Base-by-base conservation (phyloP, 1,140 invertebrate species). In the Drosophila micromelanica region DNA sequence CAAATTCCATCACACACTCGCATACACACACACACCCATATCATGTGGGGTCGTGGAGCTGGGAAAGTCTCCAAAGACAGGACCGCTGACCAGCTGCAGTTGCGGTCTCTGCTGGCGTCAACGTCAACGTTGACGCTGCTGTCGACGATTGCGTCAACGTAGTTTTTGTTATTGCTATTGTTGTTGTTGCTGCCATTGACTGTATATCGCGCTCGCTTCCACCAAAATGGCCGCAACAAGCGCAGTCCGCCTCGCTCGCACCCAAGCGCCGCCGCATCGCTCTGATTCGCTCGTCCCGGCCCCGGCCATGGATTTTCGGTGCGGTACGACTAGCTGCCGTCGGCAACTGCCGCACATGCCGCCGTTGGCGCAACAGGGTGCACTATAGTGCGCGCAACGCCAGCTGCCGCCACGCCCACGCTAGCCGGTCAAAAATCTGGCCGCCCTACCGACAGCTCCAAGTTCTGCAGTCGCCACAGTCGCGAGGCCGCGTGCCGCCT, bases 141-240 rank as follows among this genome's bases (percentile, higher is more conserved):
- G 27, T 17, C 30, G 57, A 46, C 43, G 46, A 11, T 17, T 11
- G 13, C 49, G 15, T 52, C 13, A n/a, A 17, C 38, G 38, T 20
- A 11, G 32, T 2, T 23, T 23, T 40, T 52, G 56, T 9, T 23
- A 20, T 40, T 52, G 56, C 9, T n/a, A 30, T 32, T 32, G n/a
- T 13, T 20, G 27, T 30, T 45, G 49, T 3, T 23, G 20, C 20
- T 23, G 20, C 20, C 63, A 13, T 54, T 61, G 32, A 35, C 52
- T 48, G 42, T 82, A 80, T 72, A 40, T 57, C 60, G 79, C 57
- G 7, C 77, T 80, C 81, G 80, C 80, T 86, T 60, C 80, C 80
- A 86, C 81, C 81, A 86, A 86, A 86, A 86, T 86, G 81, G 85
- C 85, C 80, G 80, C 80, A 65, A 54, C 65, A 17, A 48, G 12